Conservation (phyloP, 1,140 invertebrate genomes). For the Polypedilum vanderplanki region DNA sequence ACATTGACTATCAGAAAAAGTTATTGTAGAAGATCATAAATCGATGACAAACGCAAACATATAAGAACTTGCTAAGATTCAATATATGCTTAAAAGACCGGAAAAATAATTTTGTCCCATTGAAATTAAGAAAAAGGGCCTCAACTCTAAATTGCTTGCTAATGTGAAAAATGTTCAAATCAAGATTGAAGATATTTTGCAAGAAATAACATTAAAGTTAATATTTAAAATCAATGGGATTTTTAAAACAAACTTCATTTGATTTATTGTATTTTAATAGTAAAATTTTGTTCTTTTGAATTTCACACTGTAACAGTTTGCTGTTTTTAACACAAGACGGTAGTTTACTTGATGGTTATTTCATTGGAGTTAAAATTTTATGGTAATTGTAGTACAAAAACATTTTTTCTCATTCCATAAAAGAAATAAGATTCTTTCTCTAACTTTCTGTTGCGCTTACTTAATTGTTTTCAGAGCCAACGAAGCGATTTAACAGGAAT, state of each 20-base stretch:
- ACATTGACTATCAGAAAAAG: neutral
- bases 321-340: neutral
- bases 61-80: neutral
- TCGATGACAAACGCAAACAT: neutral
- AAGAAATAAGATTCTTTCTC: too few species aligned
- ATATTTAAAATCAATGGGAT: too few species aligned
- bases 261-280: neutral
- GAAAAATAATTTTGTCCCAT: neutral
- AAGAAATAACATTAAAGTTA: too few species aligned
- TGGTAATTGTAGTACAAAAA: conserved; percentile 6
- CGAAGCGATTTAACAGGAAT: conserved; percentile 25
- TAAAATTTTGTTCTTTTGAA: neutral
- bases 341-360: neutral
- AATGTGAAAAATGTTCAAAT: neutral
- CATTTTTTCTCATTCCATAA: neutral
- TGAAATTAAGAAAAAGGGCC: neutral
- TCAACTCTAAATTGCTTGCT: too few species aligned
- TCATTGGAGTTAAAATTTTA: neutral
- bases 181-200: too few species aligned
- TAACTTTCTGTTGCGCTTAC: neutral
- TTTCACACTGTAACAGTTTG: neutral
- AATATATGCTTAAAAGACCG: conserved; percentile 1
- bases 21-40: neutral
- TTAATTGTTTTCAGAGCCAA: conserved; percentile 26
- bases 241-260: neutral